Base-by-base conservation (phyloP, 92 coral and sea anemone species). In the Diadumene lineata region DNA sequence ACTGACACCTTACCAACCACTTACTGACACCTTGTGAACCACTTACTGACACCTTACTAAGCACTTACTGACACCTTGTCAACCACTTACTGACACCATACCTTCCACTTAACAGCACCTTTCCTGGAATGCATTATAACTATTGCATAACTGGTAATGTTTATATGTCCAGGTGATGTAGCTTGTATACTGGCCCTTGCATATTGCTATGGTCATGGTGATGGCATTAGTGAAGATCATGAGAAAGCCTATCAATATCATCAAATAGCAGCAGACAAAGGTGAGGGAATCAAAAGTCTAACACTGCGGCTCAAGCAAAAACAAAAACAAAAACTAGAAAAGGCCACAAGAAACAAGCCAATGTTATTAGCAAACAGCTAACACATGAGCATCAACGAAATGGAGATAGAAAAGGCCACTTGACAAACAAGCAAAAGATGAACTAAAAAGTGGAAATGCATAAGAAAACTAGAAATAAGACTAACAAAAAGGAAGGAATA, bases 131-230 rank as follows among this genome's bases (percentile, higher is more conserved):
- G n/a, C n/a, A n/a, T n/a, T n/a, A n/a, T n/a, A 43, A 68, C 18
- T 57, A 25, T 51, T 68, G 73, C 28, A 50, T 17, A 15, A 28
- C 23, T 22, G 19, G 16, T 29, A 34, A 43, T 11, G 19, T 1
- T 13, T 34, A 11, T 60, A 8, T 7, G 25, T 63, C 8, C 32
- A 96, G 99, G 99, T 74, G 97, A 96, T 43, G 43, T 90, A 28
- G 72, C 88, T 6, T 92, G 97, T 13, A 75, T 76, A 32, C 85
- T 96, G 87, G 90, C 97, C 18, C 84, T 96, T n/a, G 99, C 97
- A n/a, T 87, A 93, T 67, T 89, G 93, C 58, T 96, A 92, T 70
- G 87, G 91, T 26, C 85, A 86, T 38, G 99, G 97, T 23, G 79
- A 88, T 57, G 99, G 99, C 11, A 89, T 89, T 9, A 77, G 84